Evolutionary conservation across 2,113 vertebrate genomes (phyloP).

Genomic region (Euleptes europaea): DNA sequence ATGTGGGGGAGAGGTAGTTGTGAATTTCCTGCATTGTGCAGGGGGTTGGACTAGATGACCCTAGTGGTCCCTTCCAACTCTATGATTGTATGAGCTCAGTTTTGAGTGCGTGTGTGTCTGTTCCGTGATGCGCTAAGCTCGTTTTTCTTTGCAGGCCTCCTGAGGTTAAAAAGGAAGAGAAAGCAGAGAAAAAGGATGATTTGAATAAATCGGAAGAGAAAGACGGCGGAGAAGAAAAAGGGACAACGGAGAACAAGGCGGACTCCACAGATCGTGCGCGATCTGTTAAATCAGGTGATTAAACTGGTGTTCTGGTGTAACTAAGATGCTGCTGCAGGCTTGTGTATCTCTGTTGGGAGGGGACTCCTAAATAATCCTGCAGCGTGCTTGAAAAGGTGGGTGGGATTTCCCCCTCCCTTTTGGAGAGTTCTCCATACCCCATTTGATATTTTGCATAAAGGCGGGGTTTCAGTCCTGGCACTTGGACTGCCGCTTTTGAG

Average conservation of each 20-base stretch:
- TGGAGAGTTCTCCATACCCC: neutral
- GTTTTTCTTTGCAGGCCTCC: constrained; percentile 50
- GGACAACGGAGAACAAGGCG: constrained; percentile 69
- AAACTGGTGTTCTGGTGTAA: neutral
- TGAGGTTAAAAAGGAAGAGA: constrained; percentile 83
- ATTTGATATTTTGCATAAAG: neutral
- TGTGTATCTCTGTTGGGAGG: neutral
- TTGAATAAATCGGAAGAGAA: constrained; percentile 67
- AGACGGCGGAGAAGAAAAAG: constrained; percentile 79
- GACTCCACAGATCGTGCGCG: constrained; percentile 67
- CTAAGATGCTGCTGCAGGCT: neutral
- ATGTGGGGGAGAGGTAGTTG: too few relatives aligned
- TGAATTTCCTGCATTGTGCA: too few relatives aligned
- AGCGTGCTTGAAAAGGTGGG: neutral
- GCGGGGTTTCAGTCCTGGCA: neutral
- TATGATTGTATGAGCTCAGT: too few relatives aligned
- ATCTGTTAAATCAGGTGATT: constrained; percentile 76
- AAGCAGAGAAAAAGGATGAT: constrained; percentile 79
- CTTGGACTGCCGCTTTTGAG: neutral
- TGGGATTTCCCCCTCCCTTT: neutral
- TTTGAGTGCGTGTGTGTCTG: neutral
- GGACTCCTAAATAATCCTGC: neutral
- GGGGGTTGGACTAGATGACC: too few relatives aligned
- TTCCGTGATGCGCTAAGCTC: neutral
- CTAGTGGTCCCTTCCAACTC: too few relatives aligned